Percentiles rank a stretch among this genome's conserved stretches.
Evolutionary conservation across 2,113 vertebrate genomes (phyloP).

Genomic region (Onychorhynchus coronatus): DNA sequence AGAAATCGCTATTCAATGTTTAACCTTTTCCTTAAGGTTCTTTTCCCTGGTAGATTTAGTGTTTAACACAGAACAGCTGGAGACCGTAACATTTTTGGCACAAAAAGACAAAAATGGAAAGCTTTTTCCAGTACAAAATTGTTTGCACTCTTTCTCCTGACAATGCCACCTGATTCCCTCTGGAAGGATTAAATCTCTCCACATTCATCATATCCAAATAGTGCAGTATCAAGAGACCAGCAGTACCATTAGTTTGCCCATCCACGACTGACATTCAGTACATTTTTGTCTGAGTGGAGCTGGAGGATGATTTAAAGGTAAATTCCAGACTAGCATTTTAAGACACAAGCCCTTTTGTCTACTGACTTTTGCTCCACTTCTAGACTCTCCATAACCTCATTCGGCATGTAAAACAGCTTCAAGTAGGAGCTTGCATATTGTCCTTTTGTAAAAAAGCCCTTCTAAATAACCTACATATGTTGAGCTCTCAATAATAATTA

Average conservation of each 20-base stretch:
- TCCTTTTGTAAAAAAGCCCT: conserved; percentile 70
- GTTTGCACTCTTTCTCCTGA: conserved; percentile 73
- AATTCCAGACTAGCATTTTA: conserved; percentile 81
- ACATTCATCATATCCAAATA: conserved; percentile 88
- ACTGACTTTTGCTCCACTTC: conserved; percentile 39
- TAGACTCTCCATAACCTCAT: conserved; percentile 64
- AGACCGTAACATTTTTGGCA: conserved; percentile 60
- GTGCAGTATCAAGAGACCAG: conserved; percentile 75
- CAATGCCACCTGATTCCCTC: conserved; percentile 75
- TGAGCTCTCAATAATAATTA: conserved; percentile 26
- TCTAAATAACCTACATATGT: conserved; percentile 14
- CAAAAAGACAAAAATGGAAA: not conserved
- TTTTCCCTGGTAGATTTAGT: conserved; percentile 36
- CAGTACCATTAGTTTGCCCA: conserved; percentile 77
- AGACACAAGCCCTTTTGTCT: conserved; percentile 89
- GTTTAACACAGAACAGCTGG: conserved; percentile 66
- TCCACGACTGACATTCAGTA: conserved; percentile 87
- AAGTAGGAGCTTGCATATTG: conserved; percentile 81
- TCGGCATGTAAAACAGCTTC: conserved; percentile 73
- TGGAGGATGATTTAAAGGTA: conserved; percentile 84
- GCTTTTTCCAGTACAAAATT: conserved; percentile 66
- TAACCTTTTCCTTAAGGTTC: conserved; percentile 26
- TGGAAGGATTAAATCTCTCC: conserved; percentile 83
- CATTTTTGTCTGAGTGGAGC: conserved; percentile 80
- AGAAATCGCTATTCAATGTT: not conserved